Evolutionary conservation across 2,888 invertebrate genomes (phyloP).

Genomic region (Rotaria macrura): DNA sequence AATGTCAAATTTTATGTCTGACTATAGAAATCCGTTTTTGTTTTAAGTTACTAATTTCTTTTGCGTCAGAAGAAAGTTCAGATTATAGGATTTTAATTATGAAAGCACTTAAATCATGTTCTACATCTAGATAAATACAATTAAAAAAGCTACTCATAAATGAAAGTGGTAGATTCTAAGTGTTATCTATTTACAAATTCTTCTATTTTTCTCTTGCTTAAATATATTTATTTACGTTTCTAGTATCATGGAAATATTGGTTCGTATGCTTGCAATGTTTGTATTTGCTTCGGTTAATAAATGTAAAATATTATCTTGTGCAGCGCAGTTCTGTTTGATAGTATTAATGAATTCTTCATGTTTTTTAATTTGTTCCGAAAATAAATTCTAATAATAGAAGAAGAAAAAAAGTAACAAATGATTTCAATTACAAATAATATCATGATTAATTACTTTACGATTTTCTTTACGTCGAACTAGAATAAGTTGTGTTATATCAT

Average conservation of each 20-base stretch:
- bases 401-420: too few relatives aligned
- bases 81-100: too few relatives aligned
- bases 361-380: conserved; percentile 72
- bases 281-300: conserved; percentile 84
- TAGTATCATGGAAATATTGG: conserved; percentile 14
- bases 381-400: conserved; percentile 50
- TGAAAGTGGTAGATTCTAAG: too few relatives aligned
- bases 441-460: not conserved
- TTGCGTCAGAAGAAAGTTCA: too few relatives aligned
- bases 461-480: conserved; percentile 22
- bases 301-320: conserved; percentile 80
- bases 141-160: too few relatives aligned
- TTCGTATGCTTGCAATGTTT: conserved; percentile 60
- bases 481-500: conserved; percentile 60
- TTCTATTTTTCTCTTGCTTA: too few relatives aligned
- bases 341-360: conserved; percentile 64
- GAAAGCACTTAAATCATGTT: too few relatives aligned
- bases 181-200: too few relatives aligned
- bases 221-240: not conserved
- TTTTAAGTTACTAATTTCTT: too few relatives aligned
- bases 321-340: conserved; percentile 76
- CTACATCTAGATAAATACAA: too few relatives aligned
- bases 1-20: too few relatives aligned
- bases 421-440: not conserved
- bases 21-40: too few relatives aligned